Base-by-base conservation (phyloP, 2,888 invertebrate genomes). In the Ennomos fuscantarius region DNA sequence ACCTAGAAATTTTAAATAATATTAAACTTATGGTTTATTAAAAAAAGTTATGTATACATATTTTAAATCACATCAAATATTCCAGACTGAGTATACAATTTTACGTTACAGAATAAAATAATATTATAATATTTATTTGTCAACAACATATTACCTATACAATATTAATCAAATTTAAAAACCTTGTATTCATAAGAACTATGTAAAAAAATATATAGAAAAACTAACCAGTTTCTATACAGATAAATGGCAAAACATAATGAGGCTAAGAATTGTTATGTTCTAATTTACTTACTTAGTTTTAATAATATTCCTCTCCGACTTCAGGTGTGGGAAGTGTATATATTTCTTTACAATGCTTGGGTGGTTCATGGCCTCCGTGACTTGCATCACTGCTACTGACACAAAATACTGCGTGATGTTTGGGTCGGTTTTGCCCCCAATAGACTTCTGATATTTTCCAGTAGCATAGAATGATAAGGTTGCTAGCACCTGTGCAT, bases 381-480 rank as follows among this genome's bases (percentile, higher is more conserved):
- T 85, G 3, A 90, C 87, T 50, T 90, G 90, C 37, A 81, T 70
- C 9, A 90, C 88, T 0, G 89, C 87, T 0, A 86, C 84, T 0
- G 81, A 78, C 34, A 88, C 87, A 67, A 90, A 90, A 70, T 90
- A 90, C 55, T 87, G 88, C 0, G 87, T 87, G 31, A 87, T 77
- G 45, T 76, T 84, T 0, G 89, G 88, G 59, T 90, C 90, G 0
- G 80, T 80, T 63, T 86, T 86, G 9, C 87, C 86, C 1, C 81
- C 80, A 15, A 89, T 84, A 0, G 82, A 80, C 62, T 89, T 90
- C 57, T 90, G 90, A 46, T 81, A 89, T 62, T 90, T 90, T 0
- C 90, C 90, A 1, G 88, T 81, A 9, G 89, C 89, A 60, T 81
- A 90, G 60, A 89, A 90, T 34, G 89, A 78, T n/a, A 90, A 65